Evolutionary conservation across 2,888 invertebrate genomes (phyloP), one percentile per base, ranked within the genome.

Genomic region (Rhopalosiphum nymphaeae): DNA sequence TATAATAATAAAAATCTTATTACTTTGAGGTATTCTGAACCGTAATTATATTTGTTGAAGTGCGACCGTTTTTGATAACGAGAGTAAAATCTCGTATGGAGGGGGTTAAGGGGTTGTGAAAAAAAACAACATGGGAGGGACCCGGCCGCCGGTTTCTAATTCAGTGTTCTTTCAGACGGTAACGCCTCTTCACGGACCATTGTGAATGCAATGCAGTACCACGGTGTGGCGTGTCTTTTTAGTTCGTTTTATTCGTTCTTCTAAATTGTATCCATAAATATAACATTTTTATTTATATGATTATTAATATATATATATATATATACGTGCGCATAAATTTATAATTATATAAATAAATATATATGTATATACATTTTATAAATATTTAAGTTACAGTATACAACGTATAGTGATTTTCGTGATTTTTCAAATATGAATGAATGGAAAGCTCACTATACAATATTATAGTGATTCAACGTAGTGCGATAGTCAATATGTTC

Each of bases 81-180:
- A 87, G 93, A 93, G 89, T 85, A 93, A 57, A 89, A 89, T 78
- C 49, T 93, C 44, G 61, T 56, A n/a, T 84, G 93, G 93, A 53
- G 93, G 93, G 93, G 90, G 61, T 91, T 93, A 94, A 94, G 93
- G 93, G 93, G 93, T 86, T 94, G 93, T 94, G 93, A 91, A 93
- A 94, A 94, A 92, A 94, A 94, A 94, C 78, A 67, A 61, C 93
- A 94, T 94, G 93, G 93, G 93, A 94, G 93, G 93, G 93, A 94
- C 93, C 85, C 85, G 90, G 29, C 46, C 90, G 93, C 86, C 86
- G 86, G 90, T 90, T 86, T 94, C 90, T 90, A 90, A 94, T 86
- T 94, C 90, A 94, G 93, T 94, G 93, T 94, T 94, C 93, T 90
- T 90, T 94, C 93, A 61, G 93, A 94, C 93, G 93, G 93, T 94